Evolutionary conservation across 2,797 vertebrate species (phyloP).

Genomic region (Ambastaia sidthimunki): DNA sequence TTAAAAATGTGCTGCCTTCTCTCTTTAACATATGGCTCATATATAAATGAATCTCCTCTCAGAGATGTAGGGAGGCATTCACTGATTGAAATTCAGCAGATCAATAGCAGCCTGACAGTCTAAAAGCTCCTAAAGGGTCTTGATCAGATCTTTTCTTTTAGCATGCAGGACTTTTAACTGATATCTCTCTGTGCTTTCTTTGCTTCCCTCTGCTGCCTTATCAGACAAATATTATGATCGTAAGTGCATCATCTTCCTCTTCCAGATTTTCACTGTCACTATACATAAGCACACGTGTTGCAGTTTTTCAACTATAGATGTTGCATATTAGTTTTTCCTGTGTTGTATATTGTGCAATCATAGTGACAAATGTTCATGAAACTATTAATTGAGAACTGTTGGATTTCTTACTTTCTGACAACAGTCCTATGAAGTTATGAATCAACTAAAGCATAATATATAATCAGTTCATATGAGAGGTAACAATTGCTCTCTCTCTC

Average conservation of each 20-base stretch:
- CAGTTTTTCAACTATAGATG: not conserved
- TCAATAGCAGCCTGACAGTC: not conserved
- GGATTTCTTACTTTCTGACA: not conserved
- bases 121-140: not conserved
- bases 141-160: not conserved
- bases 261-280: too few species aligned
- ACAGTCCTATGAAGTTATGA: too few species aligned
- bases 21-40: not conserved
- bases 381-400: too few species aligned
- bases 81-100: not conserved
- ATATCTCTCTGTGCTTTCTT: not conserved
- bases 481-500: too few species aligned
- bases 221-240: constrained; percentile 57
- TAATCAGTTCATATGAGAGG: too few species aligned
- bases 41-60: not conserved
- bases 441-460: too few species aligned
- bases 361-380: too few species aligned
- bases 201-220: constrained; percentile 28
- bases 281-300: not conserved
- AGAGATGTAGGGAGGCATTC: not conserved
- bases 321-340: not conserved
- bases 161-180: constrained; percentile 9
- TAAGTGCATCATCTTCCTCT: constrained; percentile 50
- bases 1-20: too few species aligned
- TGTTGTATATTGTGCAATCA: too few species aligned